Percentiles rank a stretch among this genome's conserved stretches.
Conservation (phyloP, 2,113 vertebrate genomes). For the Caranx ignobilis region DNA sequence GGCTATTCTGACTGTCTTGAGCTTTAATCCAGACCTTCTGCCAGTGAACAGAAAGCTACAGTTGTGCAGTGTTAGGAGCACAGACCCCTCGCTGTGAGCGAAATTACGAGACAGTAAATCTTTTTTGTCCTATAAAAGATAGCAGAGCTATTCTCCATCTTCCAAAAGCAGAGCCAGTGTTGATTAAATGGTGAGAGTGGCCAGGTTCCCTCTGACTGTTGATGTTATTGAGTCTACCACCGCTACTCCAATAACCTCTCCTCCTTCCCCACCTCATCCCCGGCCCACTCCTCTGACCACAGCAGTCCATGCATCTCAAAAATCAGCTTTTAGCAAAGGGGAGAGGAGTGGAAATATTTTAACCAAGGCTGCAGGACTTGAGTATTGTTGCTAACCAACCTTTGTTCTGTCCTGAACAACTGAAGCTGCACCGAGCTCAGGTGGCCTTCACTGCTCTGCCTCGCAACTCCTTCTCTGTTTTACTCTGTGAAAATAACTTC, state of each 20-base stretch:
- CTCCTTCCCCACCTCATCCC: neutral
- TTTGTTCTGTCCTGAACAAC: slow-evolving; percentile 1
- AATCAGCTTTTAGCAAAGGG: neutral
- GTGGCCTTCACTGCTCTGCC: slow-evolving; percentile 2
- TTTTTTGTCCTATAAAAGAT: slow-evolving; percentile 44
- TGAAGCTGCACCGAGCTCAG: neutral
- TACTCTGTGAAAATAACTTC: slow-evolving; percentile 7
- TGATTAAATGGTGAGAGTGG: slow-evolving; percentile 48
- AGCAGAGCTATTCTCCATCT: slow-evolving; percentile 43
- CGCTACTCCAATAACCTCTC: slow-evolving; percentile 31
- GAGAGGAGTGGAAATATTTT: neutral
- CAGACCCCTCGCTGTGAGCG: slow-evolving; percentile 19
- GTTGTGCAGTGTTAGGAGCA: slow-evolving; percentile 22
- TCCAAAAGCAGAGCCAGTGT: slow-evolving; percentile 47
- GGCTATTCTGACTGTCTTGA: neutral
- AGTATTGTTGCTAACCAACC: neutral
- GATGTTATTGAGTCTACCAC: slow-evolving; percentile 36
- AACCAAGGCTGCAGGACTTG: neutral
- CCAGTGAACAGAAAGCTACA: neutral
- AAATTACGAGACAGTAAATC: slow-evolving; percentile 56
- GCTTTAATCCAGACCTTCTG: slow-evolving; percentile 30
- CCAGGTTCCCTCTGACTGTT: slow-evolving; percentile 30
- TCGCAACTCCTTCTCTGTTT: slow-evolving; percentile 4
- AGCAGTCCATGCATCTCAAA: neutral
- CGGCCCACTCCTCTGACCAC: neutral